Evolutionary conservation across 2,113 vertebrate genomes (phyloP).

Genomic region (Aspiorhynchus laticeps): DNA sequence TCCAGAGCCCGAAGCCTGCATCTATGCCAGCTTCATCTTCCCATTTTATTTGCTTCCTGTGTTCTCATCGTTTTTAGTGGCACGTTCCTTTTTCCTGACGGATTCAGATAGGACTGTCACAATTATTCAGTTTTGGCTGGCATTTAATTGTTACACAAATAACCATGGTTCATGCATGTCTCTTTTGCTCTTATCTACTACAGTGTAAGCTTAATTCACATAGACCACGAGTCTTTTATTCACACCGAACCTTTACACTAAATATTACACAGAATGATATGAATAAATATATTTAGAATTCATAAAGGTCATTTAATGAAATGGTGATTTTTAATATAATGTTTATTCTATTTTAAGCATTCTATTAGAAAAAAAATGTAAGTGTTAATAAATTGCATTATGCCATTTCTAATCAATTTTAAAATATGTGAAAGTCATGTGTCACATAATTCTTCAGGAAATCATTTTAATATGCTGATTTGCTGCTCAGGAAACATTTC

Average conservation of each 20-base stretch:
- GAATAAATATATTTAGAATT: neutral
- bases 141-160: neutral
- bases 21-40: constrained; percentile 51
- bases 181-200: neutral
- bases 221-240: neutral
- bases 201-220: neutral
- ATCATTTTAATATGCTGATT: neutral
- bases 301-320: neutral
- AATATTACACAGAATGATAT: neutral
- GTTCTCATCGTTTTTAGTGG: neutral
- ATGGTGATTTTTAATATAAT: neutral
- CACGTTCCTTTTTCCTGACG: neutral
- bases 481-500: neutral
- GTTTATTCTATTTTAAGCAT: neutral
- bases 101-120: neutral
- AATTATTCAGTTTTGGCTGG: too few species aligned
- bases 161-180: neutral
- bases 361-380: neutral
- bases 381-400: neutral
- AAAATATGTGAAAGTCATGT: neutral
- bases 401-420: neutral
- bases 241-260: neutral
- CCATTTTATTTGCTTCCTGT: neutral
- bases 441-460: neutral
- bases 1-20: constrained; percentile 62